Evolutionary conservation across 2,797 vertebrate species (phyloP).

Genomic region (Takifugu rubripes): DNA sequence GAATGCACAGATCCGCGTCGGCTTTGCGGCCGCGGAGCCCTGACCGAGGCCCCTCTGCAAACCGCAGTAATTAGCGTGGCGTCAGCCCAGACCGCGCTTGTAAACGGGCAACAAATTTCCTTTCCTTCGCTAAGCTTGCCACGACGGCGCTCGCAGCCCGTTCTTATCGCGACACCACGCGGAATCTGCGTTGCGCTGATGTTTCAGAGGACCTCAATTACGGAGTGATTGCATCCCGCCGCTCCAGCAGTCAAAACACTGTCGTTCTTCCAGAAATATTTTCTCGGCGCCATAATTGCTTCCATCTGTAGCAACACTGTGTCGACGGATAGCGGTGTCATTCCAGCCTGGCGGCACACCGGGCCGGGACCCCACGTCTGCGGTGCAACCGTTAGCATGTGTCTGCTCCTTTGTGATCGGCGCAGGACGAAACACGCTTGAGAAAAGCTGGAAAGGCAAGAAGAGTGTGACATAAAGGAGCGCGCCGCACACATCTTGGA

Average conservation of each 20-base stretch:
- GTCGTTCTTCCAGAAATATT: slow-evolving; percentile 76
- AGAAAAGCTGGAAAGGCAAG: slow-evolving; percentile 9
- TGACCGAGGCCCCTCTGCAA: slow-evolving; percentile 34
- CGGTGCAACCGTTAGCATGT: slow-evolving; percentile 3
- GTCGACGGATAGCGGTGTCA: slow-evolving; percentile 59
- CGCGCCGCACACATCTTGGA: slow-evolving; percentile 17
- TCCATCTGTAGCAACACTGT: slow-evolving; percentile 71
- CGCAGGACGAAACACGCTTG: slow-evolving; percentile 38
- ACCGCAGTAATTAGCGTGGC: slow-evolving; percentile 59
- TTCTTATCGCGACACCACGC: slow-evolving; percentile 26
- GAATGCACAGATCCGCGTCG: slow-evolving; percentile 46
- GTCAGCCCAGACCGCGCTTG: slow-evolving; percentile 37
- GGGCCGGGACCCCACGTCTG: slow-evolving; percentile 17
- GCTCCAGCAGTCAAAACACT: slow-evolving; percentile 72
- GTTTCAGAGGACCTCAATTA: slow-evolving; percentile 72
- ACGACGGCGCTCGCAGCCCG: slow-evolving; percentile 22
- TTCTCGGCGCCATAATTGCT: slow-evolving; percentile 75
- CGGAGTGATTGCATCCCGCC: slow-evolving; percentile 70
- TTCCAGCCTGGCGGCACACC: slow-evolving; percentile 48
- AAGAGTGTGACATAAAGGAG: slow-evolving; percentile 26
- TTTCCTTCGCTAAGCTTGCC: slow-evolving; percentile 33
- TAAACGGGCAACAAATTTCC: slow-evolving; percentile 62
- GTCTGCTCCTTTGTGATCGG: background rate
- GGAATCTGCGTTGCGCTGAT: slow-evolving; percentile 28
- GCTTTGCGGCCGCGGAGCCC: slow-evolving; percentile 36